These are phyloP conservation scores for Amphiura filiformis DNA, from an alignment of 35 echinoderm and acorn worm species.

Conservation along the genomic window DNA sequence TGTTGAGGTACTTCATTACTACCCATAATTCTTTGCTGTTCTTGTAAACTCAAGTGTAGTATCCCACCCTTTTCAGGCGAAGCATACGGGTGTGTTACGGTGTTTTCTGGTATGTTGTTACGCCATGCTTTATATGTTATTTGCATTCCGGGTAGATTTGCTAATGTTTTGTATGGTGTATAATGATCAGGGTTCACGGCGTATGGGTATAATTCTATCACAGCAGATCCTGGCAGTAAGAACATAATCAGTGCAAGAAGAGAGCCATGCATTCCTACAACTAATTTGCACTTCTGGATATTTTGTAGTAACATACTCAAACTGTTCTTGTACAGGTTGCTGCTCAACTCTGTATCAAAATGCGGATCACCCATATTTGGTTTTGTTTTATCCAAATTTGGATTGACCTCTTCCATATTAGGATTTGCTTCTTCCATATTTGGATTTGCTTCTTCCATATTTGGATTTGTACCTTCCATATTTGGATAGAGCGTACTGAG, in stretches of 20 bases:
- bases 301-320: background rate
- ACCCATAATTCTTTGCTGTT: conserved; percentile 53
- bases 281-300: conserved; percentile 36
- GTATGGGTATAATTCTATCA: conserved; percentile 89
- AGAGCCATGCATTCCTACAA: conserved; percentile 88
- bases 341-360: background rate
- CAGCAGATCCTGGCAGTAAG: conserved; percentile 44
- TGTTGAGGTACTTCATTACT: conserved; percentile 77
- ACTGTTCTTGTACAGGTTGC: background rate
- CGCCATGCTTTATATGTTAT: conserved; percentile 70
- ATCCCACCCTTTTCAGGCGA: conserved; percentile 79
- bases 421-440: background rate
- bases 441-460: background rate
- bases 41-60: conserved; percentile 33
- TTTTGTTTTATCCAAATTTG: background rate
- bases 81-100: conserved; percentile 64
- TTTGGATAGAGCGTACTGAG: background rate
- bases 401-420: background rate
- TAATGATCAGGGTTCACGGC: conserved; percentile 89
- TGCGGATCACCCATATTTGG: background rate
- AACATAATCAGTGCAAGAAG: conserved; percentile 79
- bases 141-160: conserved; percentile 57
- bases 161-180: conserved; percentile 89
- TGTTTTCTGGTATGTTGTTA: conserved; percentile 44
- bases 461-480: background rate